Conservation (phyloP, 2,797 vertebrate genomes). For the Poeciliopsis paucimaculata region DNA sequence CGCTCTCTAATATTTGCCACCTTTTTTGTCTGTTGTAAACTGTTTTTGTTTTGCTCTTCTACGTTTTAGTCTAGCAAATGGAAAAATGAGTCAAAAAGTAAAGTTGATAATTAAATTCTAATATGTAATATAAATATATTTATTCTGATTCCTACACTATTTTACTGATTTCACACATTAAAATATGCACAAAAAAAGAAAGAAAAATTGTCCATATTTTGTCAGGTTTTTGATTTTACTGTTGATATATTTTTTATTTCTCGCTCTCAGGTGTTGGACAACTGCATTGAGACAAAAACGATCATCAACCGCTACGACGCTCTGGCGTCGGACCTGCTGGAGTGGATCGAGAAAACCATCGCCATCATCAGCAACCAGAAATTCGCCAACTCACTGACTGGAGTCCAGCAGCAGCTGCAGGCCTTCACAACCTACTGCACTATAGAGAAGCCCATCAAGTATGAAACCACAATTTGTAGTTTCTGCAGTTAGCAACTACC, state of each 20-base stretch:
- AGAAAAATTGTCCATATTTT: not conserved
- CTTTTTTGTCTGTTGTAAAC: not conserved
- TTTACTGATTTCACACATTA: not conserved
- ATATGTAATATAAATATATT: not conserved
- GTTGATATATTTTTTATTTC: not conserved
- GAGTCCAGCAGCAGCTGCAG: slow-evolving; percentile 96
- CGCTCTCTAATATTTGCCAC: not conserved
- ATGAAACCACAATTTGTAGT: slow-evolving; percentile 1
- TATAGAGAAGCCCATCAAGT: slow-evolving; percentile 95
- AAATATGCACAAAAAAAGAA: not conserved
- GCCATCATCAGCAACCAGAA: slow-evolving; percentile 92
- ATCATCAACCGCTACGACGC: slow-evolving; percentile 87
- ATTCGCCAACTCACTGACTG: slow-evolving; percentile 92
- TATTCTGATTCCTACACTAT: not conserved
- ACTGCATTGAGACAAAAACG: slow-evolving; percentile 88
- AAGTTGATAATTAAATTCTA: not conserved
- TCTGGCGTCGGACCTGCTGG: slow-evolving; percentile 88
- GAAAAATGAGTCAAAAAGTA: not conserved
- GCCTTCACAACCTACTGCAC: slow-evolving; percentile 96
- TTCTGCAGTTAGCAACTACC: too few species aligned
- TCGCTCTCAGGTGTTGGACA: slow-evolving; percentile 88
- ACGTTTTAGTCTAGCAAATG: not conserved
- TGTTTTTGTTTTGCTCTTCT: not conserved
- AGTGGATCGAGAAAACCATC: slow-evolving; percentile 93
- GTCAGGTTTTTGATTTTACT: not conserved